Evolutionary conservation across 2,888 invertebrate species (phyloP).

Genomic region (Scrobipalpa atriplicella): DNA sequence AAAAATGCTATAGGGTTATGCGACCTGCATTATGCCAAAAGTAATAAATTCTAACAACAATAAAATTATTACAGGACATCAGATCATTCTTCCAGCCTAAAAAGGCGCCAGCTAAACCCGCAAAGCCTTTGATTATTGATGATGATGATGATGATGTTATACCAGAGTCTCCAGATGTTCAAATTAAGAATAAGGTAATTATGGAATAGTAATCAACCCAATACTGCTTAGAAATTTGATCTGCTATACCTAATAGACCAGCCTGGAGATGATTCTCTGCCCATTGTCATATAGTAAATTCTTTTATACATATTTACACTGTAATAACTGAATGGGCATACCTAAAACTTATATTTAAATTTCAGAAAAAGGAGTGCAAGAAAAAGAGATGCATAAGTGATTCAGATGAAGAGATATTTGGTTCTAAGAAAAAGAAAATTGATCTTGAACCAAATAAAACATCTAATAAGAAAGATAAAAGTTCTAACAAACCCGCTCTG

Average conservation of each 20-base stretch:
- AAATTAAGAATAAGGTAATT: slow-evolving; percentile 66
- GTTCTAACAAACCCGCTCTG: slow-evolving; percentile 47
- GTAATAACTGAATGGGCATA: too few relatives aligned
- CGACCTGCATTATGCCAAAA: too few relatives aligned
- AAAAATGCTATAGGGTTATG: too few relatives aligned
- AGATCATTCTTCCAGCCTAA: slow-evolving; percentile 81
- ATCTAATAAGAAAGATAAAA: slow-evolving; percentile 44
- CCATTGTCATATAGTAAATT: too few relatives aligned
- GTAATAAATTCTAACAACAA: neutral
- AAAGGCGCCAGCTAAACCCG: slow-evolving; percentile 46
- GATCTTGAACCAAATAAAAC: slow-evolving; percentile 39
- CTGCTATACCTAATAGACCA: too few relatives aligned
- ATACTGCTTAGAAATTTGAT: too few relatives aligned
- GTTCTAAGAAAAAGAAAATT: slow-evolving; percentile 50
- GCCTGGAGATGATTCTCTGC: too few relatives aligned
- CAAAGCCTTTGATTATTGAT: slow-evolving; percentile 52
- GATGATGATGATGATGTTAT: slow-evolving; percentile 83
- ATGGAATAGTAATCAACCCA: too few relatives aligned
- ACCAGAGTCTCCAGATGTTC: slow-evolving; percentile 82
- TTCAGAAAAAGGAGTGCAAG: slow-evolving; percentile 61
- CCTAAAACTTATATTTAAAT: slow-evolving; percentile 32
- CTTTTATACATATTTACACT: too few relatives aligned
- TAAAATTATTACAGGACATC: slow-evolving; percentile 81
- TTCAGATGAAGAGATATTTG: slow-evolving; percentile 62
- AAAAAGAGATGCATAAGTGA: slow-evolving; percentile 56